These are phyloP conservation scores for Catharus fuscescens DNA, from an alignment of 2,113 vertebrate genomes.

Conservation along the genomic window DNA sequence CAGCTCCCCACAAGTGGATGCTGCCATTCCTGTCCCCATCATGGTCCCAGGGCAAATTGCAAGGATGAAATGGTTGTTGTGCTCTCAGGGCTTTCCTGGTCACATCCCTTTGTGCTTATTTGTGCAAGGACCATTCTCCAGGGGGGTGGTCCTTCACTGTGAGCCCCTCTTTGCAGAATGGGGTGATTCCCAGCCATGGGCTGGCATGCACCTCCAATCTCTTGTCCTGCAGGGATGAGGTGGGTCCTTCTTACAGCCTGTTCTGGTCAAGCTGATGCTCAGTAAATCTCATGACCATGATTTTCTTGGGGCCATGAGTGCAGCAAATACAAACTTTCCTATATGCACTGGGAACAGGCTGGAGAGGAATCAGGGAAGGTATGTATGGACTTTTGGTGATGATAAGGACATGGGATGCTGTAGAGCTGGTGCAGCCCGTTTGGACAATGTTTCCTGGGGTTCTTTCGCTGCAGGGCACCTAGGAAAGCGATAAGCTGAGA, in stretches of 20 bases:
- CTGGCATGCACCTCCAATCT: background rate
- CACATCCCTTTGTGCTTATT: background rate
- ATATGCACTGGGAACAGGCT: background rate
- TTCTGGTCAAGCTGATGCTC: background rate
- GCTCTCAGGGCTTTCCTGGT: background rate
- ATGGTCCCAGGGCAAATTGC: background rate
- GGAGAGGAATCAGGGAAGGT: background rate
- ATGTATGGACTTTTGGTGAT: background rate
- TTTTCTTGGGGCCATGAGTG: background rate
- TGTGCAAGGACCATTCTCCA: background rate
- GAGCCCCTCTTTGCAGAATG: background rate
- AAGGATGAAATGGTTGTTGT: background rate
- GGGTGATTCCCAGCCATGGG: background rate
- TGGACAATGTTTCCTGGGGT: background rate
- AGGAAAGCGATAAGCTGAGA: background rate
- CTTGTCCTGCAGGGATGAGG: background rate
- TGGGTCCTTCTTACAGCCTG: background rate
- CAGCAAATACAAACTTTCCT: background rate
- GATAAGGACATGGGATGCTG: background rate
- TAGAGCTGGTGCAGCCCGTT: constrained; percentile 2
- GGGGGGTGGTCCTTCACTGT: rapidly evolving
- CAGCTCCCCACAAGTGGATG: rapidly evolving
- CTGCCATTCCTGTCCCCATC: background rate
- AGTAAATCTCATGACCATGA: background rate
- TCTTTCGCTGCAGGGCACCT: background rate